Evolutionary conservation across 2,888 invertebrate species (phyloP), one percentile per base, ranked within the genome.

Genomic region (Lepeophtheirus nordmannii): DNA sequence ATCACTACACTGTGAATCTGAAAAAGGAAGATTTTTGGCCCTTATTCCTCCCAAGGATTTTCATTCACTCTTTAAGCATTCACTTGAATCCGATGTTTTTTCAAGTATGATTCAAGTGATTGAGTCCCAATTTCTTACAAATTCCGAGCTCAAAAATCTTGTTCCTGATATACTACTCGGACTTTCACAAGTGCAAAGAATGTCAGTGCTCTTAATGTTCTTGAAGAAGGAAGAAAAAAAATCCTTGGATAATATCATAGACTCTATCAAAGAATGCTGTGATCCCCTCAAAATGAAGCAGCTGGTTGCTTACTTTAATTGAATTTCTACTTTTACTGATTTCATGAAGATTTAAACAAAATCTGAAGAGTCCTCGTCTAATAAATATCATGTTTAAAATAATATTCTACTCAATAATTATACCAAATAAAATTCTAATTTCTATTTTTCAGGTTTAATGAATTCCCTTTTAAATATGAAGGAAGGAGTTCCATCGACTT

Each of bases 61-160:
- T 46, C 66, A 62, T n/a, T 17, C 37, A 11, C 14, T 69, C 30
- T 70, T 70, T 60, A 67, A 67, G 17, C 62, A 70, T 40, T 59
- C 66, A 11, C 66, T 70, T 39, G 69, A 69, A 23, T 60, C 68
- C 11, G 66, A 67, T 53, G 41, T 69, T 10, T 68, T 70, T 57
- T 61, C 68, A 22, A 58, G 59, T 40, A 68, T 70, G 40, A 37
- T 70, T 14, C 17, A 23, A n/a, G 38, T 30, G 11, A 23, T 41
- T 8, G 39, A 57, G 30, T 7, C 10, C 1, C 30, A 38, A 37
- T 38, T 38, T 38, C 38, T 38, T 12, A 12, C 56, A 2, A 20
- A 56, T 22, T 3, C 22, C 7, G 23, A 30, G 3, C 9, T 57
- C 2, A 56, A 30, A 20, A 20, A 14, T 2, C 17, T 10, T 20